These are phyloP conservation scores for Engystomops pustulosus DNA, from an alignment of 2,113 vertebrate species.

Conservation along the genomic window DNA sequence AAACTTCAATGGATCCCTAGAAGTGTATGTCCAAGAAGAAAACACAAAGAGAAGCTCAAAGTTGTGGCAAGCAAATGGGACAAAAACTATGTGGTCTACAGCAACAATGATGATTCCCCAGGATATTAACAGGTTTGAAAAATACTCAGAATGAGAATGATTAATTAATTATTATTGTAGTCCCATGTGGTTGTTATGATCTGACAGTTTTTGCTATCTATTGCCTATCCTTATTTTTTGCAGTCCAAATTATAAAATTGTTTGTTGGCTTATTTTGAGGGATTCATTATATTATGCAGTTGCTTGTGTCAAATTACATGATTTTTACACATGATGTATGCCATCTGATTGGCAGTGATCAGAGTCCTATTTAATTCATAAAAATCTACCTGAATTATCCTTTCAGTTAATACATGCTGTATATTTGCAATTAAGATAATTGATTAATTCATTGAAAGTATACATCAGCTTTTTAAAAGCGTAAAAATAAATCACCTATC, in stretches of 20 bases:
- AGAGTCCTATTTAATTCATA: too few species aligned
- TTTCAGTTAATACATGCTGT: too few species aligned
- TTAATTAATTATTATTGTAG: neutral
- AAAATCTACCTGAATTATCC: too few species aligned
- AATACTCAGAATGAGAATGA: neutral
- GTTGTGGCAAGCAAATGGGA: constrained; percentile 77
- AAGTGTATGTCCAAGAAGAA: constrained; percentile 75
- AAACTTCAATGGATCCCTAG: constrained; percentile 81
- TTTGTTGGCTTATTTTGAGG: neutral
- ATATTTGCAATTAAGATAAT: too few species aligned
- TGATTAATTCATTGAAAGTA: too few species aligned
- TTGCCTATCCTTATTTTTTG: neutral
- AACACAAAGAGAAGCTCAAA: constrained; percentile 62
- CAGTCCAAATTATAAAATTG: too few species aligned
- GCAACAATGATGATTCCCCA: constrained; percentile 77
- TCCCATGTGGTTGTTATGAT: neutral
- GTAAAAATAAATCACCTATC: too few species aligned
- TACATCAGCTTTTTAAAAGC: too few species aligned
- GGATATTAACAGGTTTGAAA: constrained; percentile 75
- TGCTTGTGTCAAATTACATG: neutral
- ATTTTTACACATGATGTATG: neutral
- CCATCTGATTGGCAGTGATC: neutral
- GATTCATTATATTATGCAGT: neutral
- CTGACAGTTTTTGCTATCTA: too few species aligned
- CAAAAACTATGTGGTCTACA: constrained; percentile 78